Evolutionary conservation across 2,113 vertebrate genomes (phyloP).

Genomic region (Otolemur garnettii): DNA sequence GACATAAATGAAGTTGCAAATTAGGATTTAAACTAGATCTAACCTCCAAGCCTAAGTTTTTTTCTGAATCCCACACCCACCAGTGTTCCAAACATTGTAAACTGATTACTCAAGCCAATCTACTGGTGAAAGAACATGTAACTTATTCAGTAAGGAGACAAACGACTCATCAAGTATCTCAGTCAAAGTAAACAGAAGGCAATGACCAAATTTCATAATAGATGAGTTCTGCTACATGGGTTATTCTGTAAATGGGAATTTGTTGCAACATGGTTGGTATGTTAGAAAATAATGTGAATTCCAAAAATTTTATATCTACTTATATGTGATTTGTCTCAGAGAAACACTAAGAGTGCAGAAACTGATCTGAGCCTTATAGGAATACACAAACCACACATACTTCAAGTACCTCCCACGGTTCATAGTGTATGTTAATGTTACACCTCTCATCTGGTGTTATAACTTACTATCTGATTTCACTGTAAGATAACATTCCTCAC

Average conservation of each 20-base stretch:
- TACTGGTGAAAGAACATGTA: constrained; percentile 19
- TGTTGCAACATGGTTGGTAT: not conserved
- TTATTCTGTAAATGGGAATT: constrained; percentile 15
- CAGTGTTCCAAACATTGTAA: constrained; percentile 31
- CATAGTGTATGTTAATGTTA: not conserved
- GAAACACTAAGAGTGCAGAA: constrained; percentile 28
- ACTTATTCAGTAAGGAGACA: constrained; percentile 30
- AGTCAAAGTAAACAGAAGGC: not conserved
- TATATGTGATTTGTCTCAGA: not conserved
- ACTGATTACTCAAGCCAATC: not conserved
- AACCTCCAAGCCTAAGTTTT: not conserved
- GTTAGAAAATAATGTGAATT: constrained; percentile 35
- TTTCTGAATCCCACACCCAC: not conserved
- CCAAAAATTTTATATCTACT: constrained; percentile 15
- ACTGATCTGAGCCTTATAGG: not conserved
- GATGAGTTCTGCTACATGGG: not conserved
- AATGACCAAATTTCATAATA: not conserved
- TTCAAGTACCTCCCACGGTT: not conserved
- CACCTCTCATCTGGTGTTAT: not conserved
- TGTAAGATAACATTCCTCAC: not conserved
- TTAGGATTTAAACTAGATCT: not conserved
- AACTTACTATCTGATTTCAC: not conserved
- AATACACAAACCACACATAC: not conserved
- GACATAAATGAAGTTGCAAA: not conserved
- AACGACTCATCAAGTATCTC: constrained; percentile 6